Percentiles rank a stretch among this genome's conserved stretches.
Conservation (phyloP, 2,888 invertebrate genomes). For the Sphecodes monilicornis region DNA sequence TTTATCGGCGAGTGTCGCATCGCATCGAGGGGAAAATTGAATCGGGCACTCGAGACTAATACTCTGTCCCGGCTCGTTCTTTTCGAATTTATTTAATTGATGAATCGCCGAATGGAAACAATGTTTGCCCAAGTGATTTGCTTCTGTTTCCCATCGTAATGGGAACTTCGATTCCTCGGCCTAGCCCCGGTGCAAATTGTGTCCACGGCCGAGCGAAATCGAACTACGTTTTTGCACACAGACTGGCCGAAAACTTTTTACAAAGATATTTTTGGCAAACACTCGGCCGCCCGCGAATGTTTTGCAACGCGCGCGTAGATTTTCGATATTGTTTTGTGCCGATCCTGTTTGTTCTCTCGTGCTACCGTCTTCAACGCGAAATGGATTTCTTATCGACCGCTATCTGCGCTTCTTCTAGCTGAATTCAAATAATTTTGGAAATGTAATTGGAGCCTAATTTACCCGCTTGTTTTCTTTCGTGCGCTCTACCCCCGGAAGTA, state of each 20-base stretch:
- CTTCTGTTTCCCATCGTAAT: constrained; percentile 51
- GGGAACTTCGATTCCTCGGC: constrained; percentile 45
- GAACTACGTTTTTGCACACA: constrained; percentile 19
- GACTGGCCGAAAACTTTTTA: constrained; percentile 11
- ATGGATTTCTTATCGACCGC: not conserved
- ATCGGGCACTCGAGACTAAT: constrained; percentile 34
- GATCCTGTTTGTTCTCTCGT: not conserved
- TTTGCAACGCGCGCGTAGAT: not conserved
- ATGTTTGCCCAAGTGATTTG: constrained; percentile 54
- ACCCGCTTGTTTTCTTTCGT: not conserved
- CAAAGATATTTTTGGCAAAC: constrained; percentile 23
- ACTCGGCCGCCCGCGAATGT: too few relatives aligned
- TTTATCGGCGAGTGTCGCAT: not conserved
- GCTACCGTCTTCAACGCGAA: too few relatives aligned
- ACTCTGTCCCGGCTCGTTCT: constrained; percentile 38
- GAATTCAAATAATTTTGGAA: not conserved
- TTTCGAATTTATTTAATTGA: constrained; percentile 60
- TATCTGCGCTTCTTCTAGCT: not conserved
- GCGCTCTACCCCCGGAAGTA: not conserved
- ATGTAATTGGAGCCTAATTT: not conserved
- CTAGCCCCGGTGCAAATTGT: constrained; percentile 28
- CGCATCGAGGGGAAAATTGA: constrained; percentile 39
- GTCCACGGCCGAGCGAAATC: constrained; percentile 16
- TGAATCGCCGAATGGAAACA: constrained; percentile 52
- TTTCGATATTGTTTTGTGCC: not conserved